Percentiles rank a stretch among this genome's conserved stretches.
phyloP scores from a whole-genome alignment of 2,797 vertebrate genomes.

The Tadarida brasiliensis region DNA sequence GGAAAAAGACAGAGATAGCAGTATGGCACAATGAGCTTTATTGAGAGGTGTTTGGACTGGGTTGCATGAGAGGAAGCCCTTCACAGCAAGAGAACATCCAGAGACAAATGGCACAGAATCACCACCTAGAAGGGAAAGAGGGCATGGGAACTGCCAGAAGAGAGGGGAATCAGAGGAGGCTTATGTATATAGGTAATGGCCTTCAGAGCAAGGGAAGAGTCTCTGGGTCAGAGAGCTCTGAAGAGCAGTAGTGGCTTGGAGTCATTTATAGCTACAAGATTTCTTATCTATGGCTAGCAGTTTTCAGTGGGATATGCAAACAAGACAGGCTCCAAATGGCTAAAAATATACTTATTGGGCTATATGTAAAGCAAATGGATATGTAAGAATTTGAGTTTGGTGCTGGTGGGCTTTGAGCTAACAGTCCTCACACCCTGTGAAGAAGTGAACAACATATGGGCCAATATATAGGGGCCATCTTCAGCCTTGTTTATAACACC shows the following conservation, averaged over 20 bases:
- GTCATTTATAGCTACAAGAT: neutral
- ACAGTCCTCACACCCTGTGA: neutral
- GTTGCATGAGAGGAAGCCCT: neutral
- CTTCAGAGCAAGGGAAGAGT: neutral
- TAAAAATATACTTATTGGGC: neutral
- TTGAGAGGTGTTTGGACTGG: neutral
- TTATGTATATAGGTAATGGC: neutral
- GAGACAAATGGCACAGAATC: neutral
- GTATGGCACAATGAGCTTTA: neutral
- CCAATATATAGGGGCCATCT: neutral
- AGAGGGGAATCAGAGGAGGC: neutral
- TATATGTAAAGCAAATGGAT: neutral
- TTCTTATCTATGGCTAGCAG: neutral
- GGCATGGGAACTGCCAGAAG: neutral
- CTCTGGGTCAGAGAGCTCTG: neutral
- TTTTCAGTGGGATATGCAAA: neutral
- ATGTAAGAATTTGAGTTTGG: constrained; percentile 21
- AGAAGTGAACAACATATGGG: neutral
- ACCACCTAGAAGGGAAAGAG: neutral
- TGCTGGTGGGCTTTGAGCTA: neutral
- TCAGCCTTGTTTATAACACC: neutral
- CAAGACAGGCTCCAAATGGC: neutral
- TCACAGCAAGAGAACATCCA: neutral
- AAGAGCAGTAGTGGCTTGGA: neutral
- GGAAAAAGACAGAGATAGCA: neutral